Base-by-base conservation (phyloP, 2,888 invertebrate genomes). In the Lasioglossum zephyrum region DNA sequence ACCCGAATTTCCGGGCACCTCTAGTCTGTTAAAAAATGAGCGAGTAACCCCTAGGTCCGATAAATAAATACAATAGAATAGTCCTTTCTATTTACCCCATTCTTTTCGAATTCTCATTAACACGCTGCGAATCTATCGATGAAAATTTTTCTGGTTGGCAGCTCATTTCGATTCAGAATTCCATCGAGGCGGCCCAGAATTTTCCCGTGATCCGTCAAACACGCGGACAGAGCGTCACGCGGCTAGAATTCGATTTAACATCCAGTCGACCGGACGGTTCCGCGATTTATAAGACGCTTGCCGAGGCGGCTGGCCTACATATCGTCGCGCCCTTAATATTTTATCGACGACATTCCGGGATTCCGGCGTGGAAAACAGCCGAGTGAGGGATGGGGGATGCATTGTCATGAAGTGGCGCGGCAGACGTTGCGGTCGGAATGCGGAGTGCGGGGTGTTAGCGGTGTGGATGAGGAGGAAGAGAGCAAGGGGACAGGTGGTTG, bases 371-470 rank as follows among this genome's bases (percentile, higher is more conserved):
- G 74, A 90, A 84, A 89, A 84, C 87, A 87, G 86, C 85, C 81
- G 82, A 70, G 79, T 79, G 87, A 22, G 22, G 91, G 91, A 90
- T 89, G 91, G 87, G 90, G 77, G 84, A 85, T 91, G 92, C 92
- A 94, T 93, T 93, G 94, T 93, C 91, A 84, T 92, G 78, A 91
- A 93, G 93, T 92, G 92, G 90, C 85, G 77, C 72, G 76, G 87
- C 73, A 80, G 88, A 89, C 87, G 87, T 84, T 85, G 82, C 86
- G 89, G 86, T 81, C 82, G 88, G 85, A 84, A 79, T n/a, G 75
- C 39, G 70, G 70, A 11, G 39, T n/a, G 66, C 36, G 66, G 74
- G 66, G 78, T n/a, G 57, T 11, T n/a, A n/a, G n/a, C 4, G 26
- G 57, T n/a, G 53, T 1, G n/a, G 1, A 57, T n/a, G n/a, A n/a